A percentile compares a stretch with the other conserved stretches of the same genome.
These are phyloP conservation scores for Phrynosoma blainvillii DNA, from an alignment of 2,113 vertebrate genomes.

Conservation along the genomic window DNA sequence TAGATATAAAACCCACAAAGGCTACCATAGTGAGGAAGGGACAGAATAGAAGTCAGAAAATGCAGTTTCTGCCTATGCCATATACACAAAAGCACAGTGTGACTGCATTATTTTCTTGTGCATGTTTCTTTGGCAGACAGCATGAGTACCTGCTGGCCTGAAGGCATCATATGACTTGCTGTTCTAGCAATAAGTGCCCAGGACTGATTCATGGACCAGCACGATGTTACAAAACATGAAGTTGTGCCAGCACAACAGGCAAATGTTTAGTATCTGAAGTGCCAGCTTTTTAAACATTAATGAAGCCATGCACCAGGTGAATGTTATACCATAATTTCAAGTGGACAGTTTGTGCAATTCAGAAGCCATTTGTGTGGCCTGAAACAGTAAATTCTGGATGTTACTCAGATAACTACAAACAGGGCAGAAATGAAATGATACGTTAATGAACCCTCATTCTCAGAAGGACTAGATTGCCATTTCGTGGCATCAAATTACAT, in stretches of 20 bases:
- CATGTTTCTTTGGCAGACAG: not conserved
- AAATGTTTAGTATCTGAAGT: not conserved
- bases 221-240: not conserved
- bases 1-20: not conserved
- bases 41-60: not conserved
- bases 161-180: not conserved
- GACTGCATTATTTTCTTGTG: not conserved
- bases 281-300: not conserved
- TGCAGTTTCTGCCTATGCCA: not conserved
- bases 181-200: not conserved
- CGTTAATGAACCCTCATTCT: not conserved
- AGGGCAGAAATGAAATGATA: not conserved
- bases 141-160: not conserved
- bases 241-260: not conserved
- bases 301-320: slow-evolving; percentile 17
- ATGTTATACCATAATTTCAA: not conserved
- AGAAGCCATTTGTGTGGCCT: not conserved
- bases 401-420: rapidly evolving
- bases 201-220: not conserved
- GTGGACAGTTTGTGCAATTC: not conserved
- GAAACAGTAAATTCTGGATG: not conserved
- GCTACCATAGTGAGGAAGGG: no score
- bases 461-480: not conserved
- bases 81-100: not conserved
- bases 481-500: slow-evolving; percentile 11